Percentiles rank a stretch among this genome's conserved stretches.
Evolutionary conservation across 2,888 invertebrate genomes (phyloP).

Genomic region (Tetranychus piercei): DNA sequence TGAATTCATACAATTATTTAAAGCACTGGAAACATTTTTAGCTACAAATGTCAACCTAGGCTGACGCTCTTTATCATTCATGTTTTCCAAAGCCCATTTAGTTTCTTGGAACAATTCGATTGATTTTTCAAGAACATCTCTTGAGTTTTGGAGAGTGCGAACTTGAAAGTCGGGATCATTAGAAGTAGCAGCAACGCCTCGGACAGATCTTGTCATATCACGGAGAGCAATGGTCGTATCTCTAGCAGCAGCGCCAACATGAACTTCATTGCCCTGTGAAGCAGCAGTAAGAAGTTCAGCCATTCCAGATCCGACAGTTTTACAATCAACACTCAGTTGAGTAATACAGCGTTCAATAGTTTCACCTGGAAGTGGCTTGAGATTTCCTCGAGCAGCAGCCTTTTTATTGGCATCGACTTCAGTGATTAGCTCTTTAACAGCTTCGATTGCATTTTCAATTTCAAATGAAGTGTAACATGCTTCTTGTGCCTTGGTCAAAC

Average conservation of each 20-base stretch:
- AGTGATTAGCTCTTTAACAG: slow-evolving; percentile 55
- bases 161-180: slow-evolving; percentile 41
- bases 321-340: slow-evolving; percentile 44
- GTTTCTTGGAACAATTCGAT: slow-evolving; percentile 61
- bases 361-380: slow-evolving; percentile 68
- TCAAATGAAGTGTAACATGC: slow-evolving; percentile 54
- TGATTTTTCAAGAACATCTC: slow-evolving; percentile 60
- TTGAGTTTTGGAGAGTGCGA: slow-evolving; percentile 41
- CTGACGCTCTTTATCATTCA: slow-evolving; percentile 43
- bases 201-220: slow-evolving; percentile 51
- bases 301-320: slow-evolving; percentile 60
- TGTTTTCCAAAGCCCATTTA: slow-evolving; percentile 49
- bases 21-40: slow-evolving; percentile 37
- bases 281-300: slow-evolving; percentile 71
- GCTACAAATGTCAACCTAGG: slow-evolving; percentile 45
- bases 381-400: slow-evolving; percentile 49
- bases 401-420: slow-evolving; percentile 62
- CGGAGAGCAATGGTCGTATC: slow-evolving; percentile 58
- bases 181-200: slow-evolving; percentile 57
- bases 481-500: slow-evolving; percentile 45
- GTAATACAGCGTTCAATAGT: slow-evolving; percentile 46
- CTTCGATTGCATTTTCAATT: slow-evolving; percentile 58
- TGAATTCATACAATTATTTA: slow-evolving; percentile 55
- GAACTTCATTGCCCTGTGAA: slow-evolving; percentile 52
- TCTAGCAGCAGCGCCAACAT: slow-evolving; percentile 58